Percentiles rank a stretch among this genome's conserved stretches.
Conservation (phyloP, 2,113 vertebrate species). For the Epinephelus lanceolatus region DNA sequence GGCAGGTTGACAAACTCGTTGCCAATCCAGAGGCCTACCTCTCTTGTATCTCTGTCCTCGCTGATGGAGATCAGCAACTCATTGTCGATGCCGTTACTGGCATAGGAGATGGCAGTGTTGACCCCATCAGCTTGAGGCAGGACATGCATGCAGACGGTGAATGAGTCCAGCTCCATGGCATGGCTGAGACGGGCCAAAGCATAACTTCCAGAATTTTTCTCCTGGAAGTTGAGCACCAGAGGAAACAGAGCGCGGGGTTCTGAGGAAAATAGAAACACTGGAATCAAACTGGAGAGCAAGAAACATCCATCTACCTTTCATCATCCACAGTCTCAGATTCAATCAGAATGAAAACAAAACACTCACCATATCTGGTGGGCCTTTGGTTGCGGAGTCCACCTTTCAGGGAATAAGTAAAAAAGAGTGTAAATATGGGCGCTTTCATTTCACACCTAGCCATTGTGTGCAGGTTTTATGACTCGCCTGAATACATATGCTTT, state of each 20-base stretch:
- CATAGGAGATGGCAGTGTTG: constrained; percentile 87
- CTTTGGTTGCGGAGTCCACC: constrained; percentile 50
- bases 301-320: not conserved
- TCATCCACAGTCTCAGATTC: not conserved
- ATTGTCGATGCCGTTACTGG: constrained; percentile 76
- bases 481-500: constrained; percentile 76
- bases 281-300: not conserved
- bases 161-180: constrained; percentile 80
- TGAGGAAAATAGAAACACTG: constrained; percentile 46
- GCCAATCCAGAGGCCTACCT: constrained; percentile 85
- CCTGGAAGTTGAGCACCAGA: constrained; percentile 85
- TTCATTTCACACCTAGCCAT: not conserved
- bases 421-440: not conserved
- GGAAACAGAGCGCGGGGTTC: constrained; percentile 73
- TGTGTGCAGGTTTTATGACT: not conserved
- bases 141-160: constrained; percentile 87
- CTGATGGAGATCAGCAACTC: constrained; percentile 85
- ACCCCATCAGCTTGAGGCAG: constrained; percentile 28
- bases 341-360: not conserved
- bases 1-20: constrained; percentile 85
- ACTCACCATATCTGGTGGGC: constrained; percentile 63
- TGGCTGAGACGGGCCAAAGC: constrained; percentile 76
- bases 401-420: constrained; percentile 7
- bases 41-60: constrained; percentile 36
- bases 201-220: constrained; percentile 79